phyloP scores from a whole-genome alignment of 2,888 invertebrate genomes.

The Andrena hattorfiana region DNA sequence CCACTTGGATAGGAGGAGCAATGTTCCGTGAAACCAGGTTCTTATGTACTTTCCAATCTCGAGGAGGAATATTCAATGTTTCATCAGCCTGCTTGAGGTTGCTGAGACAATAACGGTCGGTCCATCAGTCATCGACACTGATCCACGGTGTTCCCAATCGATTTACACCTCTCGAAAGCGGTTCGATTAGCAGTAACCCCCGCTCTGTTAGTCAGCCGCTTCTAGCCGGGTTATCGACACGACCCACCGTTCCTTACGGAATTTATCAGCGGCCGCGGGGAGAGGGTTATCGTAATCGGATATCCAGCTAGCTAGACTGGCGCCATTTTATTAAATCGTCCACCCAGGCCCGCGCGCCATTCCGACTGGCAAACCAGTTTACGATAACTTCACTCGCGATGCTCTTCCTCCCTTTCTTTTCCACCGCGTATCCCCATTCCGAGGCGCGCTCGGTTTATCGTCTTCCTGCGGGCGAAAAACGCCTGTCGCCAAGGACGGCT shows the following conservation, averaged over 20 bases:
- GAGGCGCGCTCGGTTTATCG: conserved; percentile 41
- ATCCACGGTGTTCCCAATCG: background rate
- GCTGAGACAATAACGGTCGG: background rate
- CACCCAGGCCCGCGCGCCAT: conserved; percentile 59
- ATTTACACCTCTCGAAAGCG: conserved; percentile 9
- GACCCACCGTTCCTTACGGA: conserved; percentile 61
- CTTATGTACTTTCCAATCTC: too few species aligned
- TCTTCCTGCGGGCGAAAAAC: conserved; percentile 28
- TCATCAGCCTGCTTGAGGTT: background rate
- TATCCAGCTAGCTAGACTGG: conserved; percentile 61
- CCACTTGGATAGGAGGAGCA: too few species aligned
- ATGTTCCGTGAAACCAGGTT: too few species aligned
- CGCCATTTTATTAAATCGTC: conserved; percentile 76
- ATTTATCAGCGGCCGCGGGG: conserved; percentile 56
- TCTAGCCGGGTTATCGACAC: conserved; percentile 62
- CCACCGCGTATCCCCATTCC: conserved; percentile 2
- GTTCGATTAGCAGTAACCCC: conserved; percentile 30
- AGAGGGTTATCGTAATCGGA: conserved; percentile 75
- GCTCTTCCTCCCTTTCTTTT: conserved; percentile 32
- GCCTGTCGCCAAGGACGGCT: conserved; percentile 74
- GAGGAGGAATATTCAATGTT: background rate
- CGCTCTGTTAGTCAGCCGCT: conserved; percentile 9
- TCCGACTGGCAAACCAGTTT: conserved; percentile 77
- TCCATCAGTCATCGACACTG: background rate
- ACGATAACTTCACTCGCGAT: conserved; percentile 74